Evolutionary conservation across 2,113 vertebrate species (phyloP), one percentile per base, ranked within the genome.

Genomic region (Gallinago paraguaiae): DNA sequence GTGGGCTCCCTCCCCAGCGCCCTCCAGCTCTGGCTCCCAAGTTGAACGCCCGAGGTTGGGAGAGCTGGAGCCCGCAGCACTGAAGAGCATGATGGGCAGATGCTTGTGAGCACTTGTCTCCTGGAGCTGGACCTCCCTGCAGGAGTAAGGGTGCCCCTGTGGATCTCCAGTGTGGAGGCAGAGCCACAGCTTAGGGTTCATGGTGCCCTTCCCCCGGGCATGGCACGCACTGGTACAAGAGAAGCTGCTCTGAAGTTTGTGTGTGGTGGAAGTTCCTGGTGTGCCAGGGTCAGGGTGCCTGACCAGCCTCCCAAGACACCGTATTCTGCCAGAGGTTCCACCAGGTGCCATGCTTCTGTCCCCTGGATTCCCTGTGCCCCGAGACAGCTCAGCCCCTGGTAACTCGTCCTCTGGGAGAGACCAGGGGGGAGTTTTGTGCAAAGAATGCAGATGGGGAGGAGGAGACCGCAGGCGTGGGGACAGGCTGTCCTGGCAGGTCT

Each of bases 141-240:
- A 82, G 82, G 30, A 41, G 22, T 61, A 19, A 46, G 24, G 14
- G 53, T 61, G 80, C 68, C 33, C 15, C 41, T 24, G 7, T 56
- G 72, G 59, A 43, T 61, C n/a, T 48, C 46, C 8, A 22, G n/a
- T 4, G 13, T 71, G 60, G 35, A 75, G 37, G 45, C 10, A 37
- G 54, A 63, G 56, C 33, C 56, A 12, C 10, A 45, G 60, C 41
- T 68, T 41, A 22, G 53, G 31, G 80, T 41, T 41, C 28, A 48
- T 33, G 61, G 4, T 22, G 13, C 18, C 9, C 23, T n/a, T 75
- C 37, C 67, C 28, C 31, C 7, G 12, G 50, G 45, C 19, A 17
- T 0, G 2, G 14, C 23, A 22, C 0, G 0, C 25, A 45, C 25
- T 6, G n/a, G 54, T 23, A 25, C 41, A 39, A 33, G 60, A 56